Base-by-base conservation (phyloP, 2,797 vertebrate genomes). In the Lagorchestes hirsutus region DNA sequence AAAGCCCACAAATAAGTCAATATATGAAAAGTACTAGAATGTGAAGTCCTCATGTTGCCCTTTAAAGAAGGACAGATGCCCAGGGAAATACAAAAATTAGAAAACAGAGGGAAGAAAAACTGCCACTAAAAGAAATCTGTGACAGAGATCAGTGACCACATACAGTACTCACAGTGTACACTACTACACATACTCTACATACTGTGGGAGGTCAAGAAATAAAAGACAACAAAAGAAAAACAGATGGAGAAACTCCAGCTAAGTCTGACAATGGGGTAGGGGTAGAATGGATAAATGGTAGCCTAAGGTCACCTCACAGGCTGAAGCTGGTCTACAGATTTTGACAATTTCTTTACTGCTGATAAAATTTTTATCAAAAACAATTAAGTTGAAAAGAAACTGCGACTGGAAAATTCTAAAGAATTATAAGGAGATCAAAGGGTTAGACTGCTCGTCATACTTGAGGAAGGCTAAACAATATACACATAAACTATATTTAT, bases 371-470 rank as follows among this genome's bases (percentile, higher is more conserved):
- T 54, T 90, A 91, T 94, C 50, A 54, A 46, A 82, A 92, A 92
- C 9, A 16, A 90, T 95, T 90, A 67, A 46, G 24, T 1, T 1
- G 34, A n/a, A 52, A 55, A 14, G 4, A 67, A 55, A 57, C 50
- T 90, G 24, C 55, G 91, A 54, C 50, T 62, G 6, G 46, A 59
- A 94, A 90, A 34, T 22, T 67, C 29, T 40, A 52, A 28, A 54
- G 31, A 62, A 82, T 95, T 58, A 62, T 90, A 90, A 55, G 92
- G 93, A 96, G n/a, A 91, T 28, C 74, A 92, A 92, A 31, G 67
- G n/a, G 87, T 1, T 93, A 93, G 91, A 92, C 34, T 93, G 90
- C 52, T 92, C 50, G n/a, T n/a, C n/a, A 82, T 40, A 94, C n/a
- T 34, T 54, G 55, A 54, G 12, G 40, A 87, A 87, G 40, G 74